These are phyloP conservation scores for Caenorhabditis plicata DNA, from an alignment of 2,888 invertebrate genomes.

Conservation along the genomic window DNA sequence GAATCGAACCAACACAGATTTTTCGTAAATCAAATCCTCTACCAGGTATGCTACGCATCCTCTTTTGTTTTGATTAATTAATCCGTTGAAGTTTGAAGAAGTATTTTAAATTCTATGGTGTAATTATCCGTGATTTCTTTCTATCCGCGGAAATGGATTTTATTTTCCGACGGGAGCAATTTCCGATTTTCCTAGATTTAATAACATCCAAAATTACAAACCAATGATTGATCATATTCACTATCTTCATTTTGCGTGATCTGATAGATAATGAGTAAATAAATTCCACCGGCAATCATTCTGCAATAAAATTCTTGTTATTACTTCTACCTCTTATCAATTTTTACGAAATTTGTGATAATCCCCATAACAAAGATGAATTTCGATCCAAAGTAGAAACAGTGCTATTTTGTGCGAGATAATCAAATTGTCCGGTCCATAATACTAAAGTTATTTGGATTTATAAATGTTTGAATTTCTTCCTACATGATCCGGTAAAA, in stretches of 20 bases:
- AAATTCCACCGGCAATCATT: conserved; percentile 18
- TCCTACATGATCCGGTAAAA: conserved; percentile 24
- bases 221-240: conserved; percentile 21
- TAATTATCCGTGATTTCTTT: no score
- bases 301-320: conserved; percentile 3
- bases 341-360: conserved; percentile 20
- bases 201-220: not conserved
- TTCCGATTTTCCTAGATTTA: no score
- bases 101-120: no score
- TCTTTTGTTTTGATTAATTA: no score
- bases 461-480: not conserved
- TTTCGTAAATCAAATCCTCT: no score
- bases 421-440: conserved; percentile 35
- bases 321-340: not conserved
- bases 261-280: conserved; percentile 14
- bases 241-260: conserved; percentile 15
- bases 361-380: conserved; percentile 22
- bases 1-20: no score
- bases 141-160: no score
- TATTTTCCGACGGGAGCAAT: no score
- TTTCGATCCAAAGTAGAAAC: conserved; percentile 23
- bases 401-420: conserved; percentile 22
- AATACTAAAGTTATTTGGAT: conserved; percentile 7
- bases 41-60: no score
- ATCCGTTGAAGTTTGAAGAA: no score